A percentile compares a stretch with the other conserved stretches of the same genome.
These are phyloP conservation scores for Alligator mississippiensis DNA, from an alignment of 2,113 vertebrate species.

Conservation along the genomic window DNA sequence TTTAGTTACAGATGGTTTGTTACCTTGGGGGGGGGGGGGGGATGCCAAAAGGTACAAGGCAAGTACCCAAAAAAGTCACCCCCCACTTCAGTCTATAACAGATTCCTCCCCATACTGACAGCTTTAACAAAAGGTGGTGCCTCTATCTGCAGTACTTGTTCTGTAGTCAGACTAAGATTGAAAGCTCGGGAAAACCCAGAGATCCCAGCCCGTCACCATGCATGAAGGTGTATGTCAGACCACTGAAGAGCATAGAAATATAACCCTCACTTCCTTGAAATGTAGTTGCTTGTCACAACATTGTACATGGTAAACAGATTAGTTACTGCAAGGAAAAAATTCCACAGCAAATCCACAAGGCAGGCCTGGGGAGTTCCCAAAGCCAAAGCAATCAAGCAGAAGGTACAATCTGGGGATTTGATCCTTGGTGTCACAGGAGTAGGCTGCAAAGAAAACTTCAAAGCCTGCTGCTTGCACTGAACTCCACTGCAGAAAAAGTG, in stretches of 20 bases:
- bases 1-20: not conserved
- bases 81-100: not conserved
- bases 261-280: not conserved
- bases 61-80: not conserved
- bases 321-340: not conserved
- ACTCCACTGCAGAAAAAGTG: not conserved
- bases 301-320: not conserved
- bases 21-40: too few relatives aligned
- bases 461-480: fast-evolving
- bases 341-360: not conserved
- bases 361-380: not conserved
- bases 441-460: not conserved
- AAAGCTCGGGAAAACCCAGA: not conserved
- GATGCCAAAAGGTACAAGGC: too few relatives aligned
- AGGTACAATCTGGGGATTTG: too few relatives aligned
- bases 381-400: not conserved
- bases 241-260: not conserved
- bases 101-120: too few relatives aligned
- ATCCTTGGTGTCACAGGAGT: too few relatives aligned
- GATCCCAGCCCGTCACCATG: not conserved
- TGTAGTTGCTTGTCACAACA: not conserved
- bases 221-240: fast-evolving
- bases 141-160: not conserved
- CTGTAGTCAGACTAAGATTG: not conserved
- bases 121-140: too few relatives aligned